Evolutionary conservation across 1,140 invertebrate genomes (phyloP).

Genomic region (Teleopsis dalmanni): DNA sequence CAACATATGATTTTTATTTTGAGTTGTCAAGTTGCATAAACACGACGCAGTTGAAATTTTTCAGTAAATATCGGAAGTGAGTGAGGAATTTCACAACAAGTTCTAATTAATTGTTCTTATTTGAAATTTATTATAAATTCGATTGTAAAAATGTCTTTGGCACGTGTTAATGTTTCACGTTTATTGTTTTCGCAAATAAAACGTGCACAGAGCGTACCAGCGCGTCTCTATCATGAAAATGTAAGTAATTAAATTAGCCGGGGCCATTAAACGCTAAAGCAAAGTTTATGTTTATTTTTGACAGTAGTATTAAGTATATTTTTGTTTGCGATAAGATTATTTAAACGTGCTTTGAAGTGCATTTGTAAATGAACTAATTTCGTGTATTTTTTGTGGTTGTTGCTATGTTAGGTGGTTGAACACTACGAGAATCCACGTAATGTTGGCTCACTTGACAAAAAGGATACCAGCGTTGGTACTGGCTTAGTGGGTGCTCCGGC

Average conservation of each 20-base stretch:
- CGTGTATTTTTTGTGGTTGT: slow-evolving; percentile 2
- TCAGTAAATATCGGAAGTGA: too few relatives aligned
- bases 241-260: slow-evolving; percentile 21
- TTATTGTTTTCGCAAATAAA: slow-evolving; percentile 24
- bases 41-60: too few relatives aligned
- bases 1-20: too few relatives aligned
- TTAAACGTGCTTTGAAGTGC: too few relatives aligned
- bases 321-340: too few relatives aligned
- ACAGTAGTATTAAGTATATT: neutral
- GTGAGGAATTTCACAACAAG: slow-evolving; percentile 7
- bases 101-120: neutral
- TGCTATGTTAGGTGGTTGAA: slow-evolving; percentile 77
- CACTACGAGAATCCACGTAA: slow-evolving; percentile 99
- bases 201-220: slow-evolving; percentile 36
- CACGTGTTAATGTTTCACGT: slow-evolving; percentile 14
- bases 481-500: slow-evolving; percentile 97
- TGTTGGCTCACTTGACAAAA: slow-evolving; percentile 95
- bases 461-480: slow-evolving; percentile 89
- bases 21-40: too few relatives aligned
- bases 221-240: slow-evolving; percentile 39
- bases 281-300: neutral
- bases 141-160: slow-evolving; percentile 7
- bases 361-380: too few relatives aligned
- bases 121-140: neutral
- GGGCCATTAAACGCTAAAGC: neutral